A percentile compares a stretch with the other conserved stretches of the same genome.
Conservation (phyloP, 2,888 invertebrate genomes). For the Nezara viridula region DNA sequence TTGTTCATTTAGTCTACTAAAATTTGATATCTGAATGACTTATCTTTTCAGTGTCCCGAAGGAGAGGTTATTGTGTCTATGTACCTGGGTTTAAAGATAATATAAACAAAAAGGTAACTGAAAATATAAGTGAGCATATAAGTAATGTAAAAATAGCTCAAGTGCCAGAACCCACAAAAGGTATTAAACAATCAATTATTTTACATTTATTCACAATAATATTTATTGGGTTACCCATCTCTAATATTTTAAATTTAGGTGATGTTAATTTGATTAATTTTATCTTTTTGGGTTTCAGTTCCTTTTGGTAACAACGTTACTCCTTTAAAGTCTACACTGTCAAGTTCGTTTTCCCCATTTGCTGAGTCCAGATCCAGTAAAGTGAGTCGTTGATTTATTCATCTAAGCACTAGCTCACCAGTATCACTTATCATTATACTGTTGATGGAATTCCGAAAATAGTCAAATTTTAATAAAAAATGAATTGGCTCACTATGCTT, state of each 20-base stretch:
- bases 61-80: conserved; percentile 43
- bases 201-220: too few relatives aligned
- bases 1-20: too few relatives aligned
- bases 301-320: not conserved
- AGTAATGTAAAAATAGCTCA: conserved; percentile 9
- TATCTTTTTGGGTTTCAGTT: not conserved
- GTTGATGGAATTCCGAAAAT: too few relatives aligned
- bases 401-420: not conserved
- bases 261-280: not conserved
- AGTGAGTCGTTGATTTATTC: not conserved
- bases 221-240: too few relatives aligned
- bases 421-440: too few relatives aligned
- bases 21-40: too few relatives aligned
- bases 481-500: too few relatives aligned
- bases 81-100: conserved; percentile 26
- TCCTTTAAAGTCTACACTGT: not conserved
- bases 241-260: not conserved
- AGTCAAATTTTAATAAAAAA: too few relatives aligned
- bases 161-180: not conserved
- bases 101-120: not conserved
- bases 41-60: not conserved
- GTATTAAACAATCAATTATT: not conserved
- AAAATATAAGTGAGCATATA: not conserved
- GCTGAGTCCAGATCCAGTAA: not conserved
- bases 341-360: conserved; percentile 11